These are phyloP conservation scores for Daboia siamensis DNA, from an alignment of 2,113 vertebrate genomes.

Conservation along the genomic window DNA sequence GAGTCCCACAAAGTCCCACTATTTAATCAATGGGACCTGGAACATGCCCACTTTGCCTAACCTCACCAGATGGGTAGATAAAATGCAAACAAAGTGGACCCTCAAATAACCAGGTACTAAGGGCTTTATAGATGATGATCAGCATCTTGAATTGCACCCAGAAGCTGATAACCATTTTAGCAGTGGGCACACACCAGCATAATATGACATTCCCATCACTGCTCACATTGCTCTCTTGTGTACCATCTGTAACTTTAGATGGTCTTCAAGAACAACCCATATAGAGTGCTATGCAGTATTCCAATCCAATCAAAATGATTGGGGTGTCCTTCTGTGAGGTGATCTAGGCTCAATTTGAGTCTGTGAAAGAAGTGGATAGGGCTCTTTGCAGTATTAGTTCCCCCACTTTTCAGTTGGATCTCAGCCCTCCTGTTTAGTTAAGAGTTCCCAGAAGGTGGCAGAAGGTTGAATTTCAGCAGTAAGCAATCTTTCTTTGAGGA, in stretches of 20 bases:
- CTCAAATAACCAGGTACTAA: background rate
- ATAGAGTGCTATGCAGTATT: background rate
- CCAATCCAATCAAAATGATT: background rate
- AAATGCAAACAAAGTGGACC: background rate
- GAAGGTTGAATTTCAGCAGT: background rate
- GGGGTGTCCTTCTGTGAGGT: background rate
- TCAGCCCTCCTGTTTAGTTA: background rate
- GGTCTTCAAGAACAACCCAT: background rate
- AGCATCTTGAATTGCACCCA: background rate
- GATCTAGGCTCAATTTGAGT: background rate
- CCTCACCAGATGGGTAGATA: background rate
- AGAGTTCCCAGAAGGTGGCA: background rate
- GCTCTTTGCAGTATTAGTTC: background rate
- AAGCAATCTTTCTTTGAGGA: background rate
- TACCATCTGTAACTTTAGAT: background rate
- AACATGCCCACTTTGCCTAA: background rate
- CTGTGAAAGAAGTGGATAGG: background rate
- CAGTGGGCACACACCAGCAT: background rate
- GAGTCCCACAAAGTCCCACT: background rate
- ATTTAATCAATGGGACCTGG: background rate
- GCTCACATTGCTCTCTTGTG: background rate
- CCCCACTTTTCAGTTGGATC: background rate
- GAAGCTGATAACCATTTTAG: background rate
- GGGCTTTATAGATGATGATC: background rate
- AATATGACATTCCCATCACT: background rate